These are phyloP conservation scores for Meandrina meandrites DNA, from an alignment of 92 coral and sea anemone species.

Conservation along the genomic window DNA sequence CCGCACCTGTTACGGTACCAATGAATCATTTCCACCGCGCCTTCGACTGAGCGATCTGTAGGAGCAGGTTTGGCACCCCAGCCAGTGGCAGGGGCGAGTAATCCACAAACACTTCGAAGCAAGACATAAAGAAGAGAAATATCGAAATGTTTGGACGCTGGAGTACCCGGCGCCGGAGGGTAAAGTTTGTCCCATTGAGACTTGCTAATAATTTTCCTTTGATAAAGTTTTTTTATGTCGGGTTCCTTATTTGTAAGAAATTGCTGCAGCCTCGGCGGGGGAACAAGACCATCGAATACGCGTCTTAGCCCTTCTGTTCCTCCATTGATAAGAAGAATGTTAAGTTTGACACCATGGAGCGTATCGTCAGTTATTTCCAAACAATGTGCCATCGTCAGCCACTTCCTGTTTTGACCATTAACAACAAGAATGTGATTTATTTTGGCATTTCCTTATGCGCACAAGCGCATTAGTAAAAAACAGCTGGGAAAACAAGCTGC, in stretches of 20 bases:
- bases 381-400: constrained; percentile 34
- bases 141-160: constrained; percentile 59
- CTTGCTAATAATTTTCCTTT: constrained; percentile 41
- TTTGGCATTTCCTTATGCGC: not conserved
- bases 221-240: constrained; percentile 29
- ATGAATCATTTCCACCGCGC: constrained; percentile 49
- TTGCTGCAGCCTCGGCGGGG: constrained; percentile 37
- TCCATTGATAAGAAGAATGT: constrained; percentile 50
- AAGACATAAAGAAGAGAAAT: constrained; percentile 59
- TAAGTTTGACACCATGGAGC: constrained; percentile 40
- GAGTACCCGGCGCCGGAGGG: constrained; percentile 45
- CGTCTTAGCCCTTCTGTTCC: constrained; percentile 51
- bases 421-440: not conserved
- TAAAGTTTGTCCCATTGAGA: constrained; percentile 64
- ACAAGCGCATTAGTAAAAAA: not conserved
- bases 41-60: constrained; percentile 47
- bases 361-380: constrained; percentile 48
- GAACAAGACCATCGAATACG: constrained; percentile 33
- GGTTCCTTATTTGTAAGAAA: constrained; percentile 18
- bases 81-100: constrained; percentile 50
- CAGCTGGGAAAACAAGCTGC: no score
- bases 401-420: not conserved
- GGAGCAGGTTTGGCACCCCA: constrained; percentile 59
- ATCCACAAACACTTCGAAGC: constrained; percentile 61
- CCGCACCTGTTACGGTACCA: constrained; percentile 56